Conservation (phyloP, 2,888 invertebrate genomes). For the Druceiella hillmani region DNA sequence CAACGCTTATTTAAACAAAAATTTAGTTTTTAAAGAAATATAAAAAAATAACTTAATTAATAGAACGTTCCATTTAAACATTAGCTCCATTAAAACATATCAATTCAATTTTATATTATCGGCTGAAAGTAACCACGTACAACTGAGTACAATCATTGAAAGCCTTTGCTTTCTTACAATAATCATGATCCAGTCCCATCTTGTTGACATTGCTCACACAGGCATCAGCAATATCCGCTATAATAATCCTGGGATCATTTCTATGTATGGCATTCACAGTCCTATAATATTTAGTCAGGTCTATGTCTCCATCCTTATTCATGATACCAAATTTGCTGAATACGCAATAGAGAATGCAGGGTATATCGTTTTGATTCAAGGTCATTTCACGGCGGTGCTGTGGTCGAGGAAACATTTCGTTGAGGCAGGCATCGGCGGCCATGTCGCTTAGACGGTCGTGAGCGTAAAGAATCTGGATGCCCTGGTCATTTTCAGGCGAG, state of each 20-base stretch:
- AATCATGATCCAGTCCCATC: conserved; percentile 45
- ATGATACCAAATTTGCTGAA: conserved; percentile 47
- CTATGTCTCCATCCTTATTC: conserved; percentile 41
- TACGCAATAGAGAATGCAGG: conserved; percentile 46
- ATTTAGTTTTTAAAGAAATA: too few species aligned
- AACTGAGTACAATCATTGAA: conserved; percentile 47
- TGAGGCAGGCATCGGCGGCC: conserved; percentile 37
- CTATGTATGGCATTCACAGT: conserved; percentile 43
- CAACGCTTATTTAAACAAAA: too few species aligned
- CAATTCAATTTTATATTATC: too few species aligned
- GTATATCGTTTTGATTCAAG: conserved; percentile 42
- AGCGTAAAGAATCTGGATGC: conserved; percentile 42
- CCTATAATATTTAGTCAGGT: conserved; percentile 42
- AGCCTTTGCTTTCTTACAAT: conserved; percentile 46
- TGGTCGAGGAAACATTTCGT: conserved; percentile 44
- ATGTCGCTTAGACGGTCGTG: conserved; percentile 40
- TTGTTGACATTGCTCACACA: conserved; percentile 44
- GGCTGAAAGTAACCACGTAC: conserved; percentile 42
- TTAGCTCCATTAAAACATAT: too few species aligned
- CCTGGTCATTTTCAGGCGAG: too few species aligned
- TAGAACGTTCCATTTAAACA: too few species aligned
- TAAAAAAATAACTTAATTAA: too few species aligned
- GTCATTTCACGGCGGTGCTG: conserved; percentile 40
- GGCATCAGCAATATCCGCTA: conserved; percentile 45
- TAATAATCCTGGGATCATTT: conserved; percentile 43